Evolutionary conservation across 2,797 vertebrate species (phyloP).

Genomic region (Alfaro cultratus): DNA sequence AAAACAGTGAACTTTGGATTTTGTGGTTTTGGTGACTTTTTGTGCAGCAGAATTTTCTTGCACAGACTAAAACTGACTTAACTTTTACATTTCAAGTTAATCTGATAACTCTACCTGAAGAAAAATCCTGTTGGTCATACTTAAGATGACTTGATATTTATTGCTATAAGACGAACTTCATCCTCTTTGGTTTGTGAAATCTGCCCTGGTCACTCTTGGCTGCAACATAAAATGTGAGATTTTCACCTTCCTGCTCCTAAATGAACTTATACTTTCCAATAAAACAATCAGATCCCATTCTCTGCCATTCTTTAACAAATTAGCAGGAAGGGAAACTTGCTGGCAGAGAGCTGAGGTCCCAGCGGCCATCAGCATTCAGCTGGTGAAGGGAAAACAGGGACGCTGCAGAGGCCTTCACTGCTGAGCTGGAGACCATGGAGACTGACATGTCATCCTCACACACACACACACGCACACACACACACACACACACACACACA

Average conservation of each 20-base stretch:
- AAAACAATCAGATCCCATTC: neutral
- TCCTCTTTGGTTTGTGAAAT: neutral
- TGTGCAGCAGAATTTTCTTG: neutral
- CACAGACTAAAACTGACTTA: neutral
- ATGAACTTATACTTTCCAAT: neutral
- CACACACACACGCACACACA: slow-evolving; percentile 15
- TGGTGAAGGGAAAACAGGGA: slow-evolving; percentile 52
- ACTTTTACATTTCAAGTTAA: neutral
- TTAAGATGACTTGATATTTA: neutral
- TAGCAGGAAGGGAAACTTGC: slow-evolving; percentile 1
- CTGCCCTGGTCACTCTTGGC: neutral
- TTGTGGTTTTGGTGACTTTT: neutral
- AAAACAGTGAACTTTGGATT: neutral
- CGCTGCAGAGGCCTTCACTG: slow-evolving; percentile 60
- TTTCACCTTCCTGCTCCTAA: neutral
- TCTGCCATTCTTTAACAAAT: neutral
- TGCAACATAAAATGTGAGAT: neutral
- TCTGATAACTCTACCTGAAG: neutral
- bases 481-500: slow-evolving; percentile 32
- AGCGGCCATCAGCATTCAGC: slow-evolving; percentile 69
- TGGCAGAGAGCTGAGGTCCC: slow-evolving; percentile 33
- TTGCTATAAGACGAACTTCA: neutral
- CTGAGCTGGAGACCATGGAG: slow-evolving; percentile 50
- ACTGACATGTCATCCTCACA: slow-evolving; percentile 57
- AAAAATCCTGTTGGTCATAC: neutral